Evolutionary conservation across 2,113 vertebrate genomes (phyloP).

Genomic region (Halichoerus grypus): DNA sequence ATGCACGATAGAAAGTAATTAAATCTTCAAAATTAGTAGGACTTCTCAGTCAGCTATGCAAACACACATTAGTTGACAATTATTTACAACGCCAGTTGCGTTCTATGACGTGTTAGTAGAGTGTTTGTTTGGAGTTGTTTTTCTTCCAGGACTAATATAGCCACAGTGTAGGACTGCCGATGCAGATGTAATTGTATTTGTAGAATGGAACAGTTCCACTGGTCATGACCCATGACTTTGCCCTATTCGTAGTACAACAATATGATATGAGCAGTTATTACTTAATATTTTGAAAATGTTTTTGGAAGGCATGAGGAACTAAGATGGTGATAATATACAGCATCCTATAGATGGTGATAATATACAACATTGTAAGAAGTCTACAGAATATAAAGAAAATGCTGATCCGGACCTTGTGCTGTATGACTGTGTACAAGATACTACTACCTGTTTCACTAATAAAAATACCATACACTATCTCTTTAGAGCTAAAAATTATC

Average conservation of each 20-base stretch:
- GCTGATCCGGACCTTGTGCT: neutral
- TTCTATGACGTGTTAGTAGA: neutral
- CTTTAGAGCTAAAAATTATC: neutral
- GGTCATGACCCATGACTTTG: neutral
- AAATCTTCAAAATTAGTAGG: constrained; percentile 20
- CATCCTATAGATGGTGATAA: neutral
- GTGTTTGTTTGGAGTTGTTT: neutral
- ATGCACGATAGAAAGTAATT: constrained; percentile 5
- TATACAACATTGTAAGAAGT: neutral
- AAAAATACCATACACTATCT: neutral
- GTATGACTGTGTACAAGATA: neutral
- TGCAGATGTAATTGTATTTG: neutral
- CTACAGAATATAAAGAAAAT: neutral
- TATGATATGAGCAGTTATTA: neutral
- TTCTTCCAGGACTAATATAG: neutral
- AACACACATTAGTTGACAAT: neutral
- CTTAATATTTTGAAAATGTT: neutral
- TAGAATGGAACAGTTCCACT: neutral
- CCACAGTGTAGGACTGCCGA: neutral
- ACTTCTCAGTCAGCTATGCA: neutral
- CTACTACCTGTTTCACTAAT: neutral
- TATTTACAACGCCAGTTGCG: neutral
- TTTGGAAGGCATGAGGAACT: neutral
- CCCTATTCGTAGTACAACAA: neutral
- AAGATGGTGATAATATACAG: neutral